Conservation (phyloP, 2,888 invertebrate genomes). For the Chesias legatella region DNA sequence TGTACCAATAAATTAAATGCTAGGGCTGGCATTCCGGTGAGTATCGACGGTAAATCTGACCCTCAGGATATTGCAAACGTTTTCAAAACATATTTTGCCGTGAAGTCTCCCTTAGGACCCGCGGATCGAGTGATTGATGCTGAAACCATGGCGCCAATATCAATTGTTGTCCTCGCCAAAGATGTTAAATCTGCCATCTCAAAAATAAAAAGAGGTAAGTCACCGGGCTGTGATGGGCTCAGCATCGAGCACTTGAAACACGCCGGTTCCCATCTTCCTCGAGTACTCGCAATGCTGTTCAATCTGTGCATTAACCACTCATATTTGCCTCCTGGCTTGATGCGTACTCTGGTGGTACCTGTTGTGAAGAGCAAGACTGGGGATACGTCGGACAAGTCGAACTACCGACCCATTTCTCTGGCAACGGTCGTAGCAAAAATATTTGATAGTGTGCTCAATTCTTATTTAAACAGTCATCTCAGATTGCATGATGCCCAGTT, state of each 20-base stretch:
- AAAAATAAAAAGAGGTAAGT: conserved; percentile 6
- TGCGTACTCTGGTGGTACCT: conserved; percentile 22
- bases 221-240: conserved; percentile 6
- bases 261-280: conserved; percentile 3
- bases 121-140: too few relatives aligned
- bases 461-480: conserved; percentile 8
- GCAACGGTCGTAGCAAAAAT: conserved; percentile 18
- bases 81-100: too few relatives aligned
- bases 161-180: too few relatives aligned
- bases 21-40: too few relatives aligned
- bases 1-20: too few relatives aligned
- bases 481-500: conserved; percentile 20
- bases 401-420: conserved; percentile 26
- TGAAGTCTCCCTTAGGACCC: too few relatives aligned
- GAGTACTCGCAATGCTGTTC: conserved; percentile 1
- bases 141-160: too few relatives aligned
- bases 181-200: too few relatives aligned
- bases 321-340: conserved; percentile 4
- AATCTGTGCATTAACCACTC: conserved; percentile 11
- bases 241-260: conserved; percentile 5
- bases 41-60: too few relatives aligned
- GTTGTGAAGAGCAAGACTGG: conserved; percentile 26
- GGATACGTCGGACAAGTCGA: conserved; percentile 14
- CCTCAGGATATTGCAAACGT: too few relatives aligned
- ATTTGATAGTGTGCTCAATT: conserved; percentile 22